Conservation (phyloP, 2,797 vertebrate genomes). For the Sciaenops ocellatus region DNA sequence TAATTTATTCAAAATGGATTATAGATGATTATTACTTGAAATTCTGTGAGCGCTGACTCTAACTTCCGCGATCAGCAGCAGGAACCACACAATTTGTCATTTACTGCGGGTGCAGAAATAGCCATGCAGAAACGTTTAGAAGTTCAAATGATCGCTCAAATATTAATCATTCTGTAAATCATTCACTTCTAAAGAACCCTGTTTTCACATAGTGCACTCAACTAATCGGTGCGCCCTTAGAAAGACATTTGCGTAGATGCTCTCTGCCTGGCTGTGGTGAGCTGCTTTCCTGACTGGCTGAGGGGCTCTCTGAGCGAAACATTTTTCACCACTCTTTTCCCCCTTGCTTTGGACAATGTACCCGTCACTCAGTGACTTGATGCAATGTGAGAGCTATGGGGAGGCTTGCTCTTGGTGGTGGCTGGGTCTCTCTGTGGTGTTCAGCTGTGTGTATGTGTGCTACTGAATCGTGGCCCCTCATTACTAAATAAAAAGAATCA, state of each 20-base stretch:
- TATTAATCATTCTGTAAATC: slow-evolving; percentile 72
- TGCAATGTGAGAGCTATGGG: slow-evolving; percentile 79
- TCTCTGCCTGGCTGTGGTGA: slow-evolving; percentile 47
- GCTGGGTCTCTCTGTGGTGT: slow-evolving; percentile 53
- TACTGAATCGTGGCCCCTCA: slow-evolving; percentile 75
- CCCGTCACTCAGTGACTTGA: slow-evolving; percentile 80
- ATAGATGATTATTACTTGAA: neutral
- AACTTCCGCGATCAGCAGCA: neutral
- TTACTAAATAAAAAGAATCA: slow-evolving; percentile 77
- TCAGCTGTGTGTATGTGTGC: slow-evolving; percentile 62
- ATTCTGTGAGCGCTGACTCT: too few species aligned
- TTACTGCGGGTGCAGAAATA: slow-evolving; percentile 34
- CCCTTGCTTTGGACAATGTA: slow-evolving; percentile 78
- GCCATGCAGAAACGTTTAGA: slow-evolving; percentile 59
- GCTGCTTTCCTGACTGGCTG: slow-evolving; percentile 28
- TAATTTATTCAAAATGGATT: too few species aligned
- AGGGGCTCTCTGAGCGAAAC: slow-evolving; percentile 69
- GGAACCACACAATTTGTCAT: slow-evolving; percentile 15
- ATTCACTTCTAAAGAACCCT: slow-evolving; percentile 68
- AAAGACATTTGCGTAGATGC: slow-evolving; percentile 56
- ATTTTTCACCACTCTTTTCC: slow-evolving; percentile 80
- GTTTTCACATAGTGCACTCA: slow-evolving; percentile 58
- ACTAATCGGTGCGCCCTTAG: slow-evolving; percentile 49
- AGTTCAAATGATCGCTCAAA: slow-evolving; percentile 72
- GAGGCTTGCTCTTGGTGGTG: slow-evolving; percentile 55